Base-by-base conservation (phyloP, 2,888 invertebrate genomes). In the Cerastoderma edule region DNA sequence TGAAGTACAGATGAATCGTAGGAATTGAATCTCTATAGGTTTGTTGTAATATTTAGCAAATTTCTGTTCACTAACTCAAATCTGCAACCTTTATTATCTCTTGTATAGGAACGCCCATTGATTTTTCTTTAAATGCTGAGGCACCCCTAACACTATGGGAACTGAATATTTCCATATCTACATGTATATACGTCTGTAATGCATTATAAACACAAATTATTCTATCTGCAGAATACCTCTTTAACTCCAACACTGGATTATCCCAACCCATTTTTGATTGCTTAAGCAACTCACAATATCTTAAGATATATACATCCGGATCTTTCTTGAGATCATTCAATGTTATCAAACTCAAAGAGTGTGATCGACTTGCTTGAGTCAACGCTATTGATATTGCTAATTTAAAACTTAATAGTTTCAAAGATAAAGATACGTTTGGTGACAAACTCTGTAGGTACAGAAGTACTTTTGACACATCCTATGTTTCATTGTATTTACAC, bases 161-260 rank as follows among this genome's bases (percentile, higher is more conserved):
- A 2, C 22, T 54, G 44, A 54, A 72, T 8, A 48, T 44, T 27
- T 27, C 4, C 22, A 56, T 30, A 10, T 70, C 50, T 30, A 63
- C 63, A n/a, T 65, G 65, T 13, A 79, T 44, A 69, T 79, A 79
- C 72, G 75, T 75, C 22, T 16, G 48, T 44, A 75, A 65, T n/a
- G 67, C 68, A 72, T 60, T 28, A 56, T 66, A 56, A 69, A 79
- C 72, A 75, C 79, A 78, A 2, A 78, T 50, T 64, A 50, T 75
- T 57, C 53, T 72, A 69, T 79, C 69, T 68, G 64, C 50, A 57
- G 69, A 16, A 66, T 72, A 75, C 19, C n/a, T 28, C 50, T 72
- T 75, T 24, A 79, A 64, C 19, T 19, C 44, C 35, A 72, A 56
- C 35, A 50, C 50, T 50, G 76, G 64, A 33, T 68, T 33, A 53